Evolutionary conservation across 2,797 vertebrate genomes (phyloP), one percentile per base, ranked within the genome.

Genomic region (Anabas testudineus): DNA sequence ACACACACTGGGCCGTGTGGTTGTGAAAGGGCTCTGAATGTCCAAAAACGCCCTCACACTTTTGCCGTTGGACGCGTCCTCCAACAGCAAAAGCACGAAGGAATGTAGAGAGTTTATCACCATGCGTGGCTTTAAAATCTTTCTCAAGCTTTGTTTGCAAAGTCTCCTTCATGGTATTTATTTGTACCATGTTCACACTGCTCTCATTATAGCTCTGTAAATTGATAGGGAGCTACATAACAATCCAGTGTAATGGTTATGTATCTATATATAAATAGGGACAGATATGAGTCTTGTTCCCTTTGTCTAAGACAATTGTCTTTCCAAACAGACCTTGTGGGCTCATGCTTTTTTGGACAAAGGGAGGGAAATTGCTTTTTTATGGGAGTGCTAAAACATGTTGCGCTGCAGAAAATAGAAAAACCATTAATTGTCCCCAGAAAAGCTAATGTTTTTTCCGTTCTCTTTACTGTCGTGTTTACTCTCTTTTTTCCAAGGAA

Each of bases 371-470:
- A 56, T 59, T 67, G 56, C 53, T 57, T 32, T 71, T 86, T 86
- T 62, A 71, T 75, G 77, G 45, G 47, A 32, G 19, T 14, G 55
- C 60, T 70, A 49, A 71, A 81, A 84, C 54, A 34, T 7, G 49
- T 81, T 58, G 34, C 63, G 21, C 30, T 71, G 57, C 22, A 45
- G 69, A 45, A 81, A 86, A 81, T 3, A 60, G 26, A 77, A 63
- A 76, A 64, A 22, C 7, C 61, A 82, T 79, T 73, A 77, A 87
- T 71, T 60, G 70, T 81, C 76, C 90, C 79, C 76, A 82, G 70
- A 87, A 74, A 63, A 69, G 62, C 52, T 67, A 34, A 74, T 82
- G 69, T 71, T 81, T 84, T 88, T 87, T 86, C 82, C 76, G 3
- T 78, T 37, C 43, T 22, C 63, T 71, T 70, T 47, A 26, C 62